These are phyloP conservation scores for Helicolenus hilgendorfi DNA, from an alignment of 2,797 vertebrate species.

Conservation along the genomic window DNA sequence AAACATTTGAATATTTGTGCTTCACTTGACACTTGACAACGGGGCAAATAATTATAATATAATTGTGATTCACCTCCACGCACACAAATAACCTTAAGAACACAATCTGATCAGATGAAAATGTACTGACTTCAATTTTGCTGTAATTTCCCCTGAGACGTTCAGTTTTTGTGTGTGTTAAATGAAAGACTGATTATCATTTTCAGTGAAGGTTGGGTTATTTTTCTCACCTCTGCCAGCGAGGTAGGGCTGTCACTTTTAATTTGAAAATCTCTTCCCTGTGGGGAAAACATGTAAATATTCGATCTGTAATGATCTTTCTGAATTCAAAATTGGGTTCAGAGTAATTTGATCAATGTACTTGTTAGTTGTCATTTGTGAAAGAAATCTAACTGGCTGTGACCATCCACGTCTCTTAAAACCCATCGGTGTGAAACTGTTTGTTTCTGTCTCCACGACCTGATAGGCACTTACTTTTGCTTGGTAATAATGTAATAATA, in stretches of 20 bases:
- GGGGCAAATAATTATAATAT: neutral
- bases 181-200: neutral
- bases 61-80: constrained; percentile 8
- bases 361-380: neutral
- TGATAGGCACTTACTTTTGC: neutral
- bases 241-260: neutral
- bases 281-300: neutral
- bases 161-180: neutral
- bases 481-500: neutral
- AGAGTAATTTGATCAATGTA: neutral
- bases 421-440: neutral
- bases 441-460: neutral
- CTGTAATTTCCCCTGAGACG: constrained; percentile 41
- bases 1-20: neutral
- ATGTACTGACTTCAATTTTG: constrained; percentile 12
- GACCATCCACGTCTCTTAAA: neutral
- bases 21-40: neutral
- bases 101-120: neutral
- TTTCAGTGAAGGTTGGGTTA: neutral
- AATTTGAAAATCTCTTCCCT: neutral
- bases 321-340: neutral
- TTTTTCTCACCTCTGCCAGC: neutral
- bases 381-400: neutral
- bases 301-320: neutral
- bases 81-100: constrained; percentile 3